Base-by-base conservation (phyloP, 1,140 invertebrate genomes). In the Scaptomyza pallida region DNA sequence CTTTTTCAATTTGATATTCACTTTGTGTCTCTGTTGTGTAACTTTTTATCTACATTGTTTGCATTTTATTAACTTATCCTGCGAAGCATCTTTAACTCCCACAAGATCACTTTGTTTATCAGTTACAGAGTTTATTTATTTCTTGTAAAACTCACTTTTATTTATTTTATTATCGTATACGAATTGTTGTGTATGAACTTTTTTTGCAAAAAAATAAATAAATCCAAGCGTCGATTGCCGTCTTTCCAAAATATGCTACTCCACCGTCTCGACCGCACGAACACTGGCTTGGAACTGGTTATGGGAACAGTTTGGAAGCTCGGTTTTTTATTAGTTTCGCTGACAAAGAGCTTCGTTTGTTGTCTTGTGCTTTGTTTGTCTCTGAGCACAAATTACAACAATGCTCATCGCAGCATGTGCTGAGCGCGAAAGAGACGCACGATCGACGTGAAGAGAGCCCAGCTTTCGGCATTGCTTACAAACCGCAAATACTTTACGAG, bases 301-400 rank as follows among this genome's bases (percentile, higher is more conserved):
- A 68, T 90, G 79, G 82, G 74, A 89, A 85, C 79, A 88, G 73
- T 81, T 78, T 70, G 45, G 19, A 56, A 68, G 72, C 70, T 75
- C 60, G 82, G 82, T 88, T 90, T 90, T 90, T 89, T 90, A 90
- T 90, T 75, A 90, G 65, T 85, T 90, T 75, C 72, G 70, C 72
- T 78, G 71, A 90, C 88, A 90, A 90, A 78, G 88, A 79, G 69
- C 59, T 70, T 78, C 73, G 73, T 89, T 30, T 90, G 88, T 88
- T 65, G 54, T 65, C 33, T 35, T 55, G 37, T 33, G 23, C 54
- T 48, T 52, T 63, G 26, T 55, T 30, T 56, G 43, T 35, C 43
- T 63, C 56, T 55, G 54, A 52, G 12, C 64, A 17, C 71, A 72
- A 72, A 85, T 85, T 75, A 83, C 80, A 83, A 72, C 72, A 81